Evolutionary conservation across 2,797 vertebrate species (phyloP).

Genomic region (Siniperca undulata): DNA sequence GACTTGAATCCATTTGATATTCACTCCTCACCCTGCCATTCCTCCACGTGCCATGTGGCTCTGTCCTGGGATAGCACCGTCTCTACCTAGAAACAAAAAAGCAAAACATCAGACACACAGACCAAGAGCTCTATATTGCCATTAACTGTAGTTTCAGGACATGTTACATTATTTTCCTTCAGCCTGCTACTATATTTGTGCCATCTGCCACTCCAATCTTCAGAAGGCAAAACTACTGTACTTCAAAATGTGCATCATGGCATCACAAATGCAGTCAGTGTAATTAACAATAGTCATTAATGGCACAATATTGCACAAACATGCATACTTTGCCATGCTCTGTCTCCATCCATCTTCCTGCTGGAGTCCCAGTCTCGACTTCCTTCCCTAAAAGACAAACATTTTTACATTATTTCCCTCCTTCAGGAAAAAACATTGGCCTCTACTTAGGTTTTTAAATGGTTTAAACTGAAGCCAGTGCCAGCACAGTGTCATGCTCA

Average conservation of each 20-base stretch:
- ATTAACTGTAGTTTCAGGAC: background rate
- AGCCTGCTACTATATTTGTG: background rate
- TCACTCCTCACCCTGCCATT: conserved; percentile 87
- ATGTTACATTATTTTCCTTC: background rate
- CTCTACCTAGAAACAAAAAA: conserved; percentile 82
- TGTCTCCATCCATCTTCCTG: conserved; percentile 90
- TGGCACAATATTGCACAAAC: background rate
- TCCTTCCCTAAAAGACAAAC: conserved; percentile 82
- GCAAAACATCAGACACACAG: conserved; percentile 1
- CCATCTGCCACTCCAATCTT: background rate
- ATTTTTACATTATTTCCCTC: background rate
- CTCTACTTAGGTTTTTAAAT: background rate
- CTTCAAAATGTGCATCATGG: background rate
- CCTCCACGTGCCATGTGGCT: conserved; percentile 90
- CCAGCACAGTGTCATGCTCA: conserved; percentile 34
- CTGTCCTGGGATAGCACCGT: conserved; percentile 87
- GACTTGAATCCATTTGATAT: background rate
- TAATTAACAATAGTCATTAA: background rate
- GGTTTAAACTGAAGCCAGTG: background rate
- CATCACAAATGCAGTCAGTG: background rate
- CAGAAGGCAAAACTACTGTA: background rate
- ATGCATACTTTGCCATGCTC: conserved; percentile 84
- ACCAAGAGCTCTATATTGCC: no score
- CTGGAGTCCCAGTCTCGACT: conserved; percentile 92
- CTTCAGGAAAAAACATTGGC: background rate